Evolutionary conservation across 2,888 invertebrate species (phyloP), one percentile per base, ranked within the genome.

Genomic region (Sphinx pinastri): DNA sequence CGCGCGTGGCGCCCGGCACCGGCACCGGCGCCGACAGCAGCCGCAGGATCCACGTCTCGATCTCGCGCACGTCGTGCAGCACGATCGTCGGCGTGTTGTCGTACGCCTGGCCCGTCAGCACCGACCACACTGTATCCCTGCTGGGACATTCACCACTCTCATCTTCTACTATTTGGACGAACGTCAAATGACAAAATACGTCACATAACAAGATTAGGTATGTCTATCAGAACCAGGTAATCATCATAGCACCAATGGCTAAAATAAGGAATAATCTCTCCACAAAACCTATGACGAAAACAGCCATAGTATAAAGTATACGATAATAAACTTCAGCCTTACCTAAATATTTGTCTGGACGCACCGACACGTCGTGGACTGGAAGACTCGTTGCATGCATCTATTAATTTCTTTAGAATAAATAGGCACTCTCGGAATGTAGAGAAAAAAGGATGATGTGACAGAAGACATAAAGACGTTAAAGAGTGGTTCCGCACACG

Each of bases 371-470:
- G 96, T 81, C 97, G 96, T 25, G 98, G 97, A 84, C 97, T 97
- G 75, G 97, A 97, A 83, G 98, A 97, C 93, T 99, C 98, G 93
- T 99, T 99, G 93, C 99, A 99, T 72, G 99, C 98, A 93, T 99
- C 99, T 82, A 99, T 99, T 77, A 99, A 95, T 86, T 98, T 98
- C 92, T 99, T 98, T 83, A 99, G 95, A 81, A 99, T 97, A 94
- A 98, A 98, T 80, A 99, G 96, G 94, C 99, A 99, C 95, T 99
- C 99, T 77, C 99, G 97, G 94, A 99, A 99, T 84, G 98, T 98
- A 74, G 99, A 97, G 93, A 99, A 99, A 94, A 99, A 99, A 54
- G 99, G 99, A 95, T 99, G 99, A 95, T 99, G 99, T 74, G 99
- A 99, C 71, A 99, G 95, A 79, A 99, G 96, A 94, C 99, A 99